Evolutionary conservation across 2,888 invertebrate species (phyloP), one percentile per base, ranked within the genome.

Genomic region (Marasmarcha lunaedactyla): DNA sequence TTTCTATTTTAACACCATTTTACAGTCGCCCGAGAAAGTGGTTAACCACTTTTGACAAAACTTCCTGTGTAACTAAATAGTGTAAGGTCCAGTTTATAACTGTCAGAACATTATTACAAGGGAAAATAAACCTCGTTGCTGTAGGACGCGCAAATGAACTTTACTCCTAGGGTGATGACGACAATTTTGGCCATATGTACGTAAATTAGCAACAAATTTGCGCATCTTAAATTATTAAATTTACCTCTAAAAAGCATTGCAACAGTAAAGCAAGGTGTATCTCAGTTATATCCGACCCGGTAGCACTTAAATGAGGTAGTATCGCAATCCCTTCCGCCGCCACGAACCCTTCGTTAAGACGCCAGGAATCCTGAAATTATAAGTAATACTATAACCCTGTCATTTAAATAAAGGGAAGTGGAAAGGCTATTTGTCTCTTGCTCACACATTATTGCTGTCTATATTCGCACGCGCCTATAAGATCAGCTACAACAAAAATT

Each of bases 261-360:
- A 98, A 87, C 54, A 98, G 76, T 37, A 97, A 83, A 4, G 97
- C 91, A 60, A 93, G 86, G 83, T 97, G 97, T 67, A 95, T 93
- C 70, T 97, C 95, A 45, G 92, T 90, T 49, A 97, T 89, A 73
- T 96, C 97, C 10, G 96, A 93, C 44, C 96, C 93, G 45, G 87
- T 90, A 49, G 90, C 90, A 38, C 94, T 90, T 45, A 95, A 85
- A 64, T 94, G 93, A 46, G 97, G 95, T 66, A 98, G 76, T 53
- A 97, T 89, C 40, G 88, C 88, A 42, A 88, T 88, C 36, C 95
- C 97, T 79, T 98, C 98, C 42, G 93, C 92, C 10, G 93, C 95
- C n/a, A 98, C 92, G 66, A 98, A 98, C 26, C 96, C 97, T 67
- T 97, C 96, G 53, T 90, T 90, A 15, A 98, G 76, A 52, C 93